Evolutionary conservation across 2,113 vertebrate species (phyloP).

Genomic region (Dinomys branickii): DNA sequence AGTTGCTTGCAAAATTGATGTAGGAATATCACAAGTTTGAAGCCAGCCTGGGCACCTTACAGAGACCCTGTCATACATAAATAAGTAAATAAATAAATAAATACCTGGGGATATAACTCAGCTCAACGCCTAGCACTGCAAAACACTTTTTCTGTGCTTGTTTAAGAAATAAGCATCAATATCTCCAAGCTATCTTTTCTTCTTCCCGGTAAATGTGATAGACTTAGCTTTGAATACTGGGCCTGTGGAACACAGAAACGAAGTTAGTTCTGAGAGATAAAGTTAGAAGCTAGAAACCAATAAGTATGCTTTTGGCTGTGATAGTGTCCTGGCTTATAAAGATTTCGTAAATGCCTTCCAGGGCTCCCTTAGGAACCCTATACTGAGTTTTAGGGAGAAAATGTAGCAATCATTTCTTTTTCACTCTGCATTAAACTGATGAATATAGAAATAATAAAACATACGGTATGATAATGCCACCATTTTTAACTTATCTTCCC

Average conservation of each 20-base stretch:
- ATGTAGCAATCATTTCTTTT: slow-evolving; percentile 59
- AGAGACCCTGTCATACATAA: too few species aligned
- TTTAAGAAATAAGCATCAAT: background rate
- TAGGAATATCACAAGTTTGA: background rate
- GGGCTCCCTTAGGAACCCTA: slow-evolving; percentile 60
- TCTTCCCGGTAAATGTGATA: background rate
- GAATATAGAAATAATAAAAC: slow-evolving; percentile 81
- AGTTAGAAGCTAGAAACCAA: slow-evolving; percentile 31
- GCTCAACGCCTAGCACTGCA: background rate
- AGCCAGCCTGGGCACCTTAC: too few species aligned
- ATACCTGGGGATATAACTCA: background rate
- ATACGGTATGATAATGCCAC: slow-evolving; percentile 77
- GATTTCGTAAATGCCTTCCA: slow-evolving; percentile 65
- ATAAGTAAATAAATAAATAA: background rate
- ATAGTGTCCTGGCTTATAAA: background rate
- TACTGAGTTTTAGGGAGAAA: slow-evolving; percentile 59
- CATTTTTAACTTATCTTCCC: slow-evolving; percentile 77
- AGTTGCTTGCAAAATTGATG: background rate
- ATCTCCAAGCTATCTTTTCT: background rate
- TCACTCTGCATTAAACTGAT: slow-evolving; percentile 42
- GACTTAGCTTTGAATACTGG: background rate
- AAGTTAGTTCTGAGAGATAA: slow-evolving; percentile 46
- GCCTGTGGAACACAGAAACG: background rate
- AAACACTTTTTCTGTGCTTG: background rate
- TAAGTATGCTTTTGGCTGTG: slow-evolving; percentile 39